These are phyloP conservation scores for Ophion ventricosus DNA, from an alignment of 2,888 invertebrate genomes.

Conservation along the genomic window DNA sequence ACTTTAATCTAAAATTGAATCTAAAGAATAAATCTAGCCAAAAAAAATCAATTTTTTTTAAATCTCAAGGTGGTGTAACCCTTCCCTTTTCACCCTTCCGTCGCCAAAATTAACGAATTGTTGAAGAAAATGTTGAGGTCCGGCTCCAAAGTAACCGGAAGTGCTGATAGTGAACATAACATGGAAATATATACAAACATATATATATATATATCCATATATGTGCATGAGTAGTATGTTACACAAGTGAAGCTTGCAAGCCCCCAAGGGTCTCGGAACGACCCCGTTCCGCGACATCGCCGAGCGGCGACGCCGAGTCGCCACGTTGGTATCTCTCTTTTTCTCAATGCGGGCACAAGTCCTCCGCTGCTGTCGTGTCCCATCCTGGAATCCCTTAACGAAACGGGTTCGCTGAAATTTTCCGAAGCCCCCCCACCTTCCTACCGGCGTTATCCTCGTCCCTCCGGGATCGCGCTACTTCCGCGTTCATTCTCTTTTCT, in stretches of 20 bases:
- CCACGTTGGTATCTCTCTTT: constrained; percentile 46
- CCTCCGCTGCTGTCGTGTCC: constrained; percentile 60
- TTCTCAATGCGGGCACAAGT: constrained; percentile 49
- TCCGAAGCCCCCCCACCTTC: constrained; percentile 54
- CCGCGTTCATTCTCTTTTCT: constrained; percentile 27
- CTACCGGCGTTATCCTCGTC: neutral
- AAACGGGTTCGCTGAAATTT: constrained; percentile 64
- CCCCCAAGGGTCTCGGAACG: constrained; percentile 71
- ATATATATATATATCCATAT: too few species aligned
- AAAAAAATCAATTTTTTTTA: too few species aligned
- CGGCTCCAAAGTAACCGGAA: neutral
- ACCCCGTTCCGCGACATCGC: constrained; percentile 70
- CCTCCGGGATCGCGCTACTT: constrained; percentile 20
- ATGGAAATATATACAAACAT: too few species aligned
- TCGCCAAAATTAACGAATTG: neutral
- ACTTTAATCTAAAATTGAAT: too few species aligned
- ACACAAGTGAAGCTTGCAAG: constrained; percentile 50
- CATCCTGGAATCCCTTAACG: constrained; percentile 68
- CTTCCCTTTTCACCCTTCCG: too few species aligned
- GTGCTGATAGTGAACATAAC: neutral
- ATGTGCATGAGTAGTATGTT: constrained; percentile 41
- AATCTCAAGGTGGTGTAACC: too few species aligned
- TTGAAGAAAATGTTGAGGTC: neutral
- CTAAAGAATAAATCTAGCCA: too few species aligned
- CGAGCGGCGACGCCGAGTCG: constrained; percentile 58